Percentiles rank a stretch among this genome's conserved stretches.
These are phyloP conservation scores for Chloroclysta siterata DNA, from an alignment of 2,888 invertebrate species.

Conservation along the genomic window DNA sequence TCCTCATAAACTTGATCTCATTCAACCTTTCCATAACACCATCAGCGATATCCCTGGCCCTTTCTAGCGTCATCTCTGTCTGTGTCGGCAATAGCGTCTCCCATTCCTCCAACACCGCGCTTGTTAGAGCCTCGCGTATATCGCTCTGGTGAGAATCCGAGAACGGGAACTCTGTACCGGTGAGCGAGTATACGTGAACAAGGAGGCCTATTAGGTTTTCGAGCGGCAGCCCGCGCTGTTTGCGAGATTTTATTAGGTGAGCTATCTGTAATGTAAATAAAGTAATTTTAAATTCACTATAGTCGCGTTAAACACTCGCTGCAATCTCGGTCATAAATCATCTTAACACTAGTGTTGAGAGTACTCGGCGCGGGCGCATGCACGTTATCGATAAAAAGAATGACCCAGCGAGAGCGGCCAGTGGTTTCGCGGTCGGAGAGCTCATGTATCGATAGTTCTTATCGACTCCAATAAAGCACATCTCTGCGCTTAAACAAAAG, in stretches of 20 bases:
- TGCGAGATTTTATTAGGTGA: conserved; percentile 83
- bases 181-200: conserved; percentile 86
- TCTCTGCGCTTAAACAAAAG: too few relatives aligned
- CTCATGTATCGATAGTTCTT: too few relatives aligned
- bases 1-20: conserved; percentile 71
- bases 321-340: too few relatives aligned
- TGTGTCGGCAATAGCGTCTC: conserved; percentile 49
- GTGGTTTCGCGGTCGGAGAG: too few relatives aligned
- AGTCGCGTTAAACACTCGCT: too few relatives aligned
- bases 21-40: conserved; percentile 63
- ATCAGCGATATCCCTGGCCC: conserved; percentile 60
- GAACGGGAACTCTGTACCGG: conserved; percentile 84
- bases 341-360: too few relatives aligned
- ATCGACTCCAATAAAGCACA: too few relatives aligned
- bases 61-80: conserved; percentile 58
- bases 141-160: conserved; percentile 48
- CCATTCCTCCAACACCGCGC: conserved; percentile 68
- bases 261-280: conserved; percentile 72
- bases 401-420: too few relatives aligned
- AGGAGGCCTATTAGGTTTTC: conserved; percentile 86
- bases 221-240: conserved; percentile 79
- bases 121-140: conserved; percentile 11
- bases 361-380: too few relatives aligned
- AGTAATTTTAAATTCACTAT: background rate
- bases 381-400: too few relatives aligned